phyloP scores from a whole-genome alignment of 2,888 invertebrate genomes.

The Adelognathus sp. region DNA sequence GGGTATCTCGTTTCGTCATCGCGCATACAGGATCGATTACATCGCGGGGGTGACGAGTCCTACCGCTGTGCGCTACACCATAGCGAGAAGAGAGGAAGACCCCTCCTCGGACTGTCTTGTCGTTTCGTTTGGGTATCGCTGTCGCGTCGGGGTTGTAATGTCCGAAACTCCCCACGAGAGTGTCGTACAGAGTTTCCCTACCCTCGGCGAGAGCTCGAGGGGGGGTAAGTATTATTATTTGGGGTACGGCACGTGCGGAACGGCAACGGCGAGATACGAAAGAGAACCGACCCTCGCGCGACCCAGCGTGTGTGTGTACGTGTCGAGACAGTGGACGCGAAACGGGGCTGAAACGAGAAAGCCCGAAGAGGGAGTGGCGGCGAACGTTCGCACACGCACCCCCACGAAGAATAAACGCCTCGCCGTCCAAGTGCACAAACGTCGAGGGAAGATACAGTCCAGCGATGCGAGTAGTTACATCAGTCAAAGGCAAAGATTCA shows the following conservation, averaged over 20 bases:
- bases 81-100: slow-evolving; percentile 21
- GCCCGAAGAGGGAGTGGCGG: neutral
- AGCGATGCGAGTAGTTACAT: neutral
- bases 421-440: slow-evolving; percentile 37
- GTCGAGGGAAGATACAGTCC: neutral
- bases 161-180: slow-evolving; percentile 11
- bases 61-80: neutral
- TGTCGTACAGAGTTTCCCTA: neutral
- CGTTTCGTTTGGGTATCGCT: slow-evolving; percentile 37
- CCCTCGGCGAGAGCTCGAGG: slow-evolving; percentile 7
- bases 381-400: neutral
- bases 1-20: neutral
- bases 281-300: neutral
- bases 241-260: neutral
- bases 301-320: neutral
- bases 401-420: neutral
- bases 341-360: neutral
- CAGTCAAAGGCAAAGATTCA: neutral
- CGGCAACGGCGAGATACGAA: neutral
- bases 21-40: slow-evolving; percentile 44
- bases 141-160: slow-evolving; percentile 20
- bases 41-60: slow-evolving; percentile 36
- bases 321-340: neutral
- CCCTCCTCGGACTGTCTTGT: slow-evolving; percentile 40
- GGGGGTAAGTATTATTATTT: slow-evolving; percentile 41